Base-by-base conservation (phyloP, 2,888 invertebrate genomes). In the Aradus depressus region DNA sequence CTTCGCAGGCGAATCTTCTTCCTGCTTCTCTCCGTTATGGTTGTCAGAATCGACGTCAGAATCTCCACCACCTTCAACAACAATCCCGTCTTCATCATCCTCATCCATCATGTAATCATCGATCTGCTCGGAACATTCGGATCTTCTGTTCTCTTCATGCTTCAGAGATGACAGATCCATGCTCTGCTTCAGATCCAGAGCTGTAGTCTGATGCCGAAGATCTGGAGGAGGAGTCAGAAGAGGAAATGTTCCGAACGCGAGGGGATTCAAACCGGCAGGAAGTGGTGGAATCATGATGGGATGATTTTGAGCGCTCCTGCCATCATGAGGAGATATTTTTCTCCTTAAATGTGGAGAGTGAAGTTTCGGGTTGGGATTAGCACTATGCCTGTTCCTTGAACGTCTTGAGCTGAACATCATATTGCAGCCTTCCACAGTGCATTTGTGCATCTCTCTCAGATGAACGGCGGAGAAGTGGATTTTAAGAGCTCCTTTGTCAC, bases 381-480 rank as follows among this genome's bases (percentile, higher is more conserved):
- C 95, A 67, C 92, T 92, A 69, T 97, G 97, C 2, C 97, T 77
- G 65, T 97, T 97, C 45, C 97, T 76, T 22, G 93, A 93, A 59
- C 97, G 75, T 59, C 97, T 75, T 10, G 95, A 96, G 67, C 95
- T 96, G 66, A 97, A 97, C 92, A 95, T 95, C 92, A 96, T 96
- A 67, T 90, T 95, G 70, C 97, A 97, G 0, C 96, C 96, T 66
- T 91, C 91, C 1, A 98, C 95, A 0, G 97, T 96, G 67, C 98
- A 98, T 70, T 92, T 92, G 70, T 99, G 98, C 97, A 98, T 98
- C 73, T 99, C 98, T 34, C 96, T 80, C 54, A 97, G 71, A 67
- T 98, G 98, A 8, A 99, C 98, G 0, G 98, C 98, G 44, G 95
- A 95, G 66, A 96, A 97, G 68, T 98, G 98, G 5, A 98, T 99